Conservation (phyloP, 2,113 vertebrate genomes). For the Pitta sordida region DNA sequence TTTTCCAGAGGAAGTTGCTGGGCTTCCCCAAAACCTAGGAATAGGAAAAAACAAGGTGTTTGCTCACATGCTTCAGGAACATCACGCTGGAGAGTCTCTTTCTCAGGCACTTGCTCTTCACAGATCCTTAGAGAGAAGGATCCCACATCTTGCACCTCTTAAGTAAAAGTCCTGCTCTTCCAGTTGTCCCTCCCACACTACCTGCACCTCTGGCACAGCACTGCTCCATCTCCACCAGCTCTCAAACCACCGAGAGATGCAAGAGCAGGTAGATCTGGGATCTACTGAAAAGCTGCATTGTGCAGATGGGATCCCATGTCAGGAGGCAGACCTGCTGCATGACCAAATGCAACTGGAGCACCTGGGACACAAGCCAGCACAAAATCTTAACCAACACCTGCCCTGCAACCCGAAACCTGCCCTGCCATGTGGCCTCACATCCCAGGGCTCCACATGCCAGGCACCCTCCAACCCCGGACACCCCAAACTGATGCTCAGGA, state of each 20-base stretch:
- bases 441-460: neutral
- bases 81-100: neutral
- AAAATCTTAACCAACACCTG: neutral
- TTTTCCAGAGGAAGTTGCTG: neutral
- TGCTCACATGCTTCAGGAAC: neutral
- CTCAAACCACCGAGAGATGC: fast-evolving
- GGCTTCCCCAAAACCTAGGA: neutral
- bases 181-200: neutral
- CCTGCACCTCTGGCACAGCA: neutral
- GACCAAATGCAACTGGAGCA: neutral
- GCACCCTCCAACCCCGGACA: neutral
- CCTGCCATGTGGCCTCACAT: neutral
- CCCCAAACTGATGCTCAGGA: neutral
- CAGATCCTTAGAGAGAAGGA: neutral
- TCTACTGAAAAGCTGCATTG: fast-evolving
- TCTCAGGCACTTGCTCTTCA: neutral
- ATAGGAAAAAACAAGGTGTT: fast-evolving
- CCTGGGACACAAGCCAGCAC: neutral
- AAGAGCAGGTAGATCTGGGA: neutral
- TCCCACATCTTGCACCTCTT: neutral
- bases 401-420: neutral
- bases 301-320: neutral
- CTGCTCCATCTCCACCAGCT: neutral
- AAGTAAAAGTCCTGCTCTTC: neutral
- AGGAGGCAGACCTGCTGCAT: neutral